A percentile compares a stretch with the other conserved stretches of the same genome.
Conservation (phyloP, 2,797 vertebrate genomes). For the Gambelia wislizenii region DNA sequence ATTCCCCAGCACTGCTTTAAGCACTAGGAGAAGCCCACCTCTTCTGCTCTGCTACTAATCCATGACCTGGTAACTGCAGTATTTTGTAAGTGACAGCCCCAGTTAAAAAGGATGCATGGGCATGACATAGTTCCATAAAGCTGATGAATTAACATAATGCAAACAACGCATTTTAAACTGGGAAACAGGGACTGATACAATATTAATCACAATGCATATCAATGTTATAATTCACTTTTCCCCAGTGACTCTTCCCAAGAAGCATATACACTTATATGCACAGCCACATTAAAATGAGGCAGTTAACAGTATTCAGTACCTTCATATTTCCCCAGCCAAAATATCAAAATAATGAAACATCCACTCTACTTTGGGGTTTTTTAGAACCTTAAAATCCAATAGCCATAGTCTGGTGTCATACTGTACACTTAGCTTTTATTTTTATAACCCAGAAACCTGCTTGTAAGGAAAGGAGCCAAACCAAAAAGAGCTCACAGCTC, state of each 20-base stretch:
- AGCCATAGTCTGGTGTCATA: not conserved
- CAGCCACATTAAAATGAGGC: no score
- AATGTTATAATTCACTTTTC: not conserved
- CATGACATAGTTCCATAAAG: not conserved
- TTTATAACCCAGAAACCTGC: no score
- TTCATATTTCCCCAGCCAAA: not conserved
- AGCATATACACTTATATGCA: not conserved
- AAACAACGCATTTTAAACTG: not conserved
- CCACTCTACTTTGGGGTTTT: not conserved
- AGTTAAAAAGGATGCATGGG: not conserved
- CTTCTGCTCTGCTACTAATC: not conserved
- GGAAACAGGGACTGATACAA: not conserved
- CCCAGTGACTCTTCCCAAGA: not conserved
- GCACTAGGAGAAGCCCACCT: accelerated
- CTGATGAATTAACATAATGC: not conserved
- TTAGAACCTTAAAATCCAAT: not conserved
- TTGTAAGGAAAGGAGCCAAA: no score
- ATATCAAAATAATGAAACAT: not conserved
- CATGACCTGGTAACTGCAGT: no score
- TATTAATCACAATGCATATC: not conserved
- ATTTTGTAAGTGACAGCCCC: not conserved
- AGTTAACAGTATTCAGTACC: not conserved
- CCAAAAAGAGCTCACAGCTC: no score
- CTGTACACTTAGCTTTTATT: no score
- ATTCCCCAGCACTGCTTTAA: not conserved